Conservation (phyloP, 2,888 invertebrate species). For the Cephus pygmeus region DNA sequence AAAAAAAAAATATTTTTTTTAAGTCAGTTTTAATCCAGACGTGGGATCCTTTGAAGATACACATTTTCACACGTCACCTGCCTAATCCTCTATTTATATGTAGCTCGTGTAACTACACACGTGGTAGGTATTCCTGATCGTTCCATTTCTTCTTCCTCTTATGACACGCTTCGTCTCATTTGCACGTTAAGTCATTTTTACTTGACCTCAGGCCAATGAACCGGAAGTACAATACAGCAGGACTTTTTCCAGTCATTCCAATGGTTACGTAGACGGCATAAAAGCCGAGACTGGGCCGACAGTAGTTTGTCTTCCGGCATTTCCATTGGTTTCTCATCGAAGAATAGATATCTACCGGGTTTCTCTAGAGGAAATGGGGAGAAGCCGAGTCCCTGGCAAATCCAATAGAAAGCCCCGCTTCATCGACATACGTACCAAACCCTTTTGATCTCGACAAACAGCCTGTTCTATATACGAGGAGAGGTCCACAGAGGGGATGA, state of each 20-base stretch:
- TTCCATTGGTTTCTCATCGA: background rate
- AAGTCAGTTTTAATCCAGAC: background rate
- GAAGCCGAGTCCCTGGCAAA: background rate
- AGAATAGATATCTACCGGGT: background rate
- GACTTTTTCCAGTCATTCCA: background rate
- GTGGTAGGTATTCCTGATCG: background rate
- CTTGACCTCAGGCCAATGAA: background rate
- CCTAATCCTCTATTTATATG: background rate
- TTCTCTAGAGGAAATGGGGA: background rate
- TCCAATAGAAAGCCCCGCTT: background rate
- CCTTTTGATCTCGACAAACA: constrained; percentile 3
- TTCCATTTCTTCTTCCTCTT: background rate
- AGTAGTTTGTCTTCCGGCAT: background rate
- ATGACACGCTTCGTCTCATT: background rate
- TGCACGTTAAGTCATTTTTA: background rate
- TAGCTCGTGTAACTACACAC: background rate
- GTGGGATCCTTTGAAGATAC: background rate
- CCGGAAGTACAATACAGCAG: background rate
- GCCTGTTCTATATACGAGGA: background rate
- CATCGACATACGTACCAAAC: background rate
- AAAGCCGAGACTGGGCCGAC: background rate
- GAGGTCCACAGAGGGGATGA: background rate
- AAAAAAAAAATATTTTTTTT: background rate
- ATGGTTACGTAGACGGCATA: background rate
- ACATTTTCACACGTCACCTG: background rate